These are phyloP conservation scores for Pyrochroa serraticornis DNA, from an alignment of 2,888 invertebrate species.

Conservation along the genomic window DNA sequence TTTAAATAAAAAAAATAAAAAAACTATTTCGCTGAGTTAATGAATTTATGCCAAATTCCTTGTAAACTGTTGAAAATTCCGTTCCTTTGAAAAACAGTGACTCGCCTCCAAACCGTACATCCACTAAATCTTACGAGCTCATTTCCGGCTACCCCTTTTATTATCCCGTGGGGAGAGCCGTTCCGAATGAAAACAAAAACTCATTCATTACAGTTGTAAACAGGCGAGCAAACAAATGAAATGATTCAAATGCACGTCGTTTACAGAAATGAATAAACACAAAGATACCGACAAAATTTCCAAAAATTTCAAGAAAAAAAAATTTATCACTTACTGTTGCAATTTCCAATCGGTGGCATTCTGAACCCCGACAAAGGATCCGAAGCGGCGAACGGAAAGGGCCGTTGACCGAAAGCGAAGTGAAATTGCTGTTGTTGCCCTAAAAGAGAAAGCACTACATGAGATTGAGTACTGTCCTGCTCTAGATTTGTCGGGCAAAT, in stretches of 20 bases:
- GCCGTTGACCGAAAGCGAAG: conserved; percentile 87
- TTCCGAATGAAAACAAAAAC: conserved; percentile 50
- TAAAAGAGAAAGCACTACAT: conserved; percentile 85
- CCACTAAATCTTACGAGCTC: conserved; percentile 29
- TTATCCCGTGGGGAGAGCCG: conserved; percentile 43
- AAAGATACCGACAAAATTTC: neutral
- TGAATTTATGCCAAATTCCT: no score
- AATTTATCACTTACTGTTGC: conserved; percentile 78
- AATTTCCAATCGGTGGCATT: conserved; percentile 88
- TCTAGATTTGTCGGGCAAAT: conserved; percentile 28
- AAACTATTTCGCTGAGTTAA: no score
- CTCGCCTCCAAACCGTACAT: conserved; percentile 9
- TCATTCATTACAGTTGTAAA: conserved; percentile 43
- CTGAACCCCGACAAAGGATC: conserved; percentile 86
- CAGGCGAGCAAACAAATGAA: conserved; percentile 27
- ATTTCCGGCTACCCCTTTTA: conserved; percentile 46
- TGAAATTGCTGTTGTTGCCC: conserved; percentile 96
- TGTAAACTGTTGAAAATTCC: no score
- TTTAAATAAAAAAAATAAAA: no score
- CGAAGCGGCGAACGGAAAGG: conserved; percentile 82
- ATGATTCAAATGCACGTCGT: conserved; percentile 22
- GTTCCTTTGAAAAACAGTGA: no score
- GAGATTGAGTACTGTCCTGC: conserved; percentile 54
- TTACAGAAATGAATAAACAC: neutral
- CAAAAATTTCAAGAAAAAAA: conserved; percentile 12